Base-by-base conservation (phyloP, 2,797 vertebrate species). In the Notolepis coatsorum region DNA sequence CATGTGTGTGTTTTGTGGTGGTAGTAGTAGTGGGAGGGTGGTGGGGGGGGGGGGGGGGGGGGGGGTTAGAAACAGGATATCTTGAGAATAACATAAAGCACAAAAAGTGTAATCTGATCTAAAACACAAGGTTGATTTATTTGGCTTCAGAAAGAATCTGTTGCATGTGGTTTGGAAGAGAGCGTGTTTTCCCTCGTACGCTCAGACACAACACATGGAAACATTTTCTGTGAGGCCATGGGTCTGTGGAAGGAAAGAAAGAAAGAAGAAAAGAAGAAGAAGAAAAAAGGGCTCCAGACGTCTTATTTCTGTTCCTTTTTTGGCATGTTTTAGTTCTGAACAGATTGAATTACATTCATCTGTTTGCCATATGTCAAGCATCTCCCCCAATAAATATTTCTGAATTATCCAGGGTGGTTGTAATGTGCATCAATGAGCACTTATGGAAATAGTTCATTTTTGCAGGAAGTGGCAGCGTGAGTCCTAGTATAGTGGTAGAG, bases 191-290 rank as follows among this genome's bases (percentile, higher is more conserved):
- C 84, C 85, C 61, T 80, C 84, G 77, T 80, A 70, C 79, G 79
- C 82, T 89, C 87, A 86, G 84, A 89, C 88, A 89, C 84, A 84
- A 91, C 90, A 90, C 90, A 88, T 88, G 84, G 88, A 89, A 90
- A 90, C 88, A 88, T 90, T 91, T 88, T 91, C 74, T 18, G 72
- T 76, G 84, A 88, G 84, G 88, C 88, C 85, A 73, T 79, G 80
- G 85, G 77, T 87, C 82, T 80, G 70, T 23, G 58, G 68, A 78
- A 71, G 42, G 43, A 68, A 73, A 73, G 60, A 24, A 48, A 53
- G 21, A 31, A 27, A 52, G 23, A 21, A 33, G 45, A 55, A 73
- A 68, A 71, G 74, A 79, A 77, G 68, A n/a, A 52, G 23, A 21
- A 33, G 45, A 55, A 73, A 68, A 71, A 76, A 79, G 77, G 68